Base-by-base conservation (phyloP, 2,888 invertebrate species). In the Syrphus vitripennis region DNA sequence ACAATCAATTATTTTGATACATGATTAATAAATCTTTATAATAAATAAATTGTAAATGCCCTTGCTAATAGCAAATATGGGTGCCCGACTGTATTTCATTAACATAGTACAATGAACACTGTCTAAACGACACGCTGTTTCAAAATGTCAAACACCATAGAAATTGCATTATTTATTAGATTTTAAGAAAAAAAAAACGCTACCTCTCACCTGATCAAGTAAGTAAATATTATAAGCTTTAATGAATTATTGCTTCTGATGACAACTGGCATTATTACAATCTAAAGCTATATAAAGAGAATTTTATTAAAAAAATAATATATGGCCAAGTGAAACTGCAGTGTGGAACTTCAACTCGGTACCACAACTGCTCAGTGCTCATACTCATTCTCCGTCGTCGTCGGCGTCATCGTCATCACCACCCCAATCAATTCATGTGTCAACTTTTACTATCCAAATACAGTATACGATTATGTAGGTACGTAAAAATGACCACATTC, bases 181-280 rank as follows among this genome's bases (percentile, higher is more conserved):
- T 55, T 69, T 59, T 50, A 42, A 21, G 45, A 45, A 10, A 16
- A 21, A 12, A 45, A 31, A 45, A 65, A 45, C 29, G 14, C 31
- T 65, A 79, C 67, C 79, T 78, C 78, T 70, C 75, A 79, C 74
- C 79, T 75, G 79, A 75, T 70, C 57, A 83, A 79, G 80, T 59
- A 70, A 67, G 67, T 63, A 74, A 40, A n/a, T n/a, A n/a, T n/a
- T n/a, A 67, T 67, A 50, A 67, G 67, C 55, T 69, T n/a, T 50
- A 48, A 67, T 53, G 34, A 77, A 72, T 72, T 59, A 65, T 81
- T 76, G 65, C 59, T 48, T 37, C 16, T 48, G 21, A 31, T 21
- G 21, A 24, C 26, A 67, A 69, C 19, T 59, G 34, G 57, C 34
- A 55, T 37, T 59, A 37, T 48, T 21, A 24, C 50, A 74, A 42